Base-by-base conservation (phyloP, 2,888 invertebrate genomes). In the Phyto melanocephala region DNA sequence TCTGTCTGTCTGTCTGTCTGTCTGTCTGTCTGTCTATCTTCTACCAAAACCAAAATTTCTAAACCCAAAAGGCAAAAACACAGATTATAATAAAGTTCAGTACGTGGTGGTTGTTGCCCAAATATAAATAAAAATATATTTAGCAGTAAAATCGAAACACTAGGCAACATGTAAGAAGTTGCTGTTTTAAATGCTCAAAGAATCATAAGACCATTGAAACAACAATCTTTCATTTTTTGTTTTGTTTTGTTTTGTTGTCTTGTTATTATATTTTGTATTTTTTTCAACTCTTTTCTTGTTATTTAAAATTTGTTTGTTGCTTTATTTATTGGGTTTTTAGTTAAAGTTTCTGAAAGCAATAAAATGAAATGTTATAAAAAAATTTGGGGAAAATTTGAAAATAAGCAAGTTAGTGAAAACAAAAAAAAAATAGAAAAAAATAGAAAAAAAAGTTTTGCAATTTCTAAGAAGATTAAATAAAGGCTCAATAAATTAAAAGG, bases 81-180 rank as follows among this genome's bases (percentile, higher is more conserved):
- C 13, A 42, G 20, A 70, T 68, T 54, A 37, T 67, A 76, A 76
- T 60, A 76, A 60, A 68, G 22, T 76, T 68, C 60, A 70, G 37
- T 70, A 78, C 47, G 77, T 56, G 70, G 63, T 33, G 56, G 70
- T 68, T 68, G 35, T 62, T 60, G 8, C 10, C 22, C 42, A 40
- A 54, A 68, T 28, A 54, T 15, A 4, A 5, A 22, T 10, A 1
- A 6, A 22, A 47, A 22, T 28, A n/a, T n/a, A n/a, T n/a, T n/a
- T n/a, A n/a, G n/a, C n/a, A n/a, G n/a, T n/a, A 28, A 45, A 5
- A 22, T 11, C 1, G 56, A 42, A 42, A 42, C n/a, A 42, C 13
- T 35, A 24, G 8, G 24, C 28, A 42, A n/a, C 42, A n/a, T 40
- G 13, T 11, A 22, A 13, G 20, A 47, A 58, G 35, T 60, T 50